A percentile compares a stretch with the other conserved stretches of the same genome.
These are phyloP conservation scores for Anhinga anhinga DNA, from an alignment of 2,113 vertebrate species.

Conservation along the genomic window DNA sequence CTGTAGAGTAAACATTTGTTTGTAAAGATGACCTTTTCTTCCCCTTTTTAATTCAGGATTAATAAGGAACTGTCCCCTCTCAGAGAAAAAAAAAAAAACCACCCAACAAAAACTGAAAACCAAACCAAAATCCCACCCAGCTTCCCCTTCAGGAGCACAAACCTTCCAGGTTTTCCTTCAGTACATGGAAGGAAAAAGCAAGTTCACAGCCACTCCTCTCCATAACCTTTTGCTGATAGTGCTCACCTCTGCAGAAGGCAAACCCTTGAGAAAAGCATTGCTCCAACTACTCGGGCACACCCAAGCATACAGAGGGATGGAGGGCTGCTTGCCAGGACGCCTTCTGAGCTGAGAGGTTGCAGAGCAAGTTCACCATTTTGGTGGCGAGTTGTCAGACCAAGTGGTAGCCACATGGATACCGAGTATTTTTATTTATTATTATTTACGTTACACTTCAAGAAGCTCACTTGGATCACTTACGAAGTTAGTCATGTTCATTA, in stretches of 20 bases:
- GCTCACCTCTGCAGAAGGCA: neutral
- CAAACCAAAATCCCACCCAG: neutral
- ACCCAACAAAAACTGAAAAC: neutral
- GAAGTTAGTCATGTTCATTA: neutral
- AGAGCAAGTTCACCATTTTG: fast-evolving
- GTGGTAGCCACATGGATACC: neutral
- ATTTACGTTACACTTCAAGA: neutral
- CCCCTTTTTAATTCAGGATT: neutral
- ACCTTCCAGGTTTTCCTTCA: neutral
- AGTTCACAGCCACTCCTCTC: neutral
- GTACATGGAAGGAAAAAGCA: neutral
- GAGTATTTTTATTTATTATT: neutral
- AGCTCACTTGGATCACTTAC: neutral
- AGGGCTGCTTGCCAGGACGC: neutral
- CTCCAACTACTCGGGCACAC: fast-evolving
- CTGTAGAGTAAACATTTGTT: neutral
- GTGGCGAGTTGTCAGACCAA: neutral
- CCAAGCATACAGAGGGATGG: neutral
- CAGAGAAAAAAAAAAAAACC: no score
- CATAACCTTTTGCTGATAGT: neutral
- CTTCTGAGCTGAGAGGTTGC: neutral
- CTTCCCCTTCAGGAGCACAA: neutral
- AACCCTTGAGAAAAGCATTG: neutral
- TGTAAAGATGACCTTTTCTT: neutral
- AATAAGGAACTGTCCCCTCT: neutral